A percentile compares a stretch with the other conserved stretches of the same genome.
Evolutionary conservation across 2,888 invertebrate species (phyloP).

Genomic region (Torymus auratus): DNA sequence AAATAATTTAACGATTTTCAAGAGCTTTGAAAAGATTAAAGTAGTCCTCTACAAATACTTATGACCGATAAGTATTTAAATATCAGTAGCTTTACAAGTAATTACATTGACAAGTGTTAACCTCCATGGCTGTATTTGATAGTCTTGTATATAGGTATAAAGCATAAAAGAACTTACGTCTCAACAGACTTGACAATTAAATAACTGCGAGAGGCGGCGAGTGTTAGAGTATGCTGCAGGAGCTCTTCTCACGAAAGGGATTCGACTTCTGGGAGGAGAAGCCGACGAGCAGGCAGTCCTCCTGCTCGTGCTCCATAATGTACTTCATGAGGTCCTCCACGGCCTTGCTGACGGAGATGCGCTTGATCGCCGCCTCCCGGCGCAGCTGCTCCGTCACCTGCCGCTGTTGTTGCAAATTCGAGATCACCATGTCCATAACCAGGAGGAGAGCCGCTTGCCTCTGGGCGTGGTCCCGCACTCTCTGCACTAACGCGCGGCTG

Average conservation of each 20-base stretch:
- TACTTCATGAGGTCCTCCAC: constrained; percentile 94
- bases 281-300: constrained; percentile 94
- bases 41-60: too few relatives aligned
- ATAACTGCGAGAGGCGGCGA: constrained; percentile 2
- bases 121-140: too few relatives aligned
- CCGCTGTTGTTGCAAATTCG: constrained; percentile 95
- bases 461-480: constrained; percentile 53
- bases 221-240: constrained; percentile 88
- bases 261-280: constrained; percentile 96
- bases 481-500: not conserved
- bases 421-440: constrained; percentile 95
- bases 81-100: too few relatives aligned
- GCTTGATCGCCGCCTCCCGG: constrained; percentile 91
- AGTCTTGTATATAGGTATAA: not conserved
- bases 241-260: constrained; percentile 95
- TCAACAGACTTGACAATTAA: constrained; percentile 45
- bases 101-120: too few relatives aligned
- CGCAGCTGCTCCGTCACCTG: constrained; percentile 95
- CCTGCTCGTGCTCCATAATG: constrained; percentile 93
- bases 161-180: constrained; percentile 23
- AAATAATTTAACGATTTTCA: too few relatives aligned
- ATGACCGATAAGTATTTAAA: too few relatives aligned
- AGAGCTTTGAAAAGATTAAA: too few relatives aligned
- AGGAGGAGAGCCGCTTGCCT: constrained; percentile 10
- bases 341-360: constrained; percentile 91